Conservation (phyloP, 2,113 vertebrate genomes). For the Labeo rohita region DNA sequence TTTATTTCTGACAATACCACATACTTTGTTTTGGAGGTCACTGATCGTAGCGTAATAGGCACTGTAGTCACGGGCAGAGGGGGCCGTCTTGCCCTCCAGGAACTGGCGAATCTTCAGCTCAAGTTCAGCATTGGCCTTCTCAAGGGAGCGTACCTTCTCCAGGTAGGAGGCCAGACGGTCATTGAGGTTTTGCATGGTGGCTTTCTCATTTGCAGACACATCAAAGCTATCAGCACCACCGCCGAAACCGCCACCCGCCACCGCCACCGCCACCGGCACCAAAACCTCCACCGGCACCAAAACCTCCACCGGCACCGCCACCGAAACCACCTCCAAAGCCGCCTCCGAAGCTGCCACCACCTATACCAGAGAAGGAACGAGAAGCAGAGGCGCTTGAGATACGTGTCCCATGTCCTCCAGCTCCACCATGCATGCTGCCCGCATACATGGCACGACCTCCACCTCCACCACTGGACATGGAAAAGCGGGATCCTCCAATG, state of each 20-base stretch:
- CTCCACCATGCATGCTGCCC: slow-evolving; percentile 54
- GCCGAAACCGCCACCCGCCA: slow-evolving; percentile 12
- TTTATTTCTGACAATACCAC: background rate
- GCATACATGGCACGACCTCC: slow-evolving; percentile 26
- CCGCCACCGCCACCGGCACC: background rate
- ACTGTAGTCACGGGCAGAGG: slow-evolving; percentile 64
- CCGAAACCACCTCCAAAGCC: background rate
- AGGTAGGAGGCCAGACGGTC: slow-evolving; percentile 68
- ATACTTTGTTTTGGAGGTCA: slow-evolving; percentile 73
- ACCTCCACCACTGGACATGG: slow-evolving; percentile 18
- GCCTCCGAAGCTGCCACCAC: background rate
- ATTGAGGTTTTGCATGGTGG: slow-evolving; percentile 71
- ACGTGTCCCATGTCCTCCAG: background rate
- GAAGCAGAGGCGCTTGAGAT: slow-evolving; percentile 57
- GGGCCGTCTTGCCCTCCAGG: slow-evolving; percentile 53
- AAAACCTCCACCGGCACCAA: background rate
- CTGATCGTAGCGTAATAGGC: slow-evolving; percentile 62
- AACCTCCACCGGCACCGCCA: background rate
- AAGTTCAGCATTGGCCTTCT: slow-evolving; percentile 64
- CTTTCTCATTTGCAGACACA: slow-evolving; percentile 59
- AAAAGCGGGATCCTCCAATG: background rate
- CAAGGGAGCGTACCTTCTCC: slow-evolving; percentile 65
- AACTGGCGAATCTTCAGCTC: slow-evolving; percentile 68
- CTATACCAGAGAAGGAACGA: slow-evolving; percentile 19
- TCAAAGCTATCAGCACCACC: slow-evolving; percentile 6